Base-by-base conservation (phyloP, 2,888 invertebrate genomes). In the Dicyrtoma fusca region DNA sequence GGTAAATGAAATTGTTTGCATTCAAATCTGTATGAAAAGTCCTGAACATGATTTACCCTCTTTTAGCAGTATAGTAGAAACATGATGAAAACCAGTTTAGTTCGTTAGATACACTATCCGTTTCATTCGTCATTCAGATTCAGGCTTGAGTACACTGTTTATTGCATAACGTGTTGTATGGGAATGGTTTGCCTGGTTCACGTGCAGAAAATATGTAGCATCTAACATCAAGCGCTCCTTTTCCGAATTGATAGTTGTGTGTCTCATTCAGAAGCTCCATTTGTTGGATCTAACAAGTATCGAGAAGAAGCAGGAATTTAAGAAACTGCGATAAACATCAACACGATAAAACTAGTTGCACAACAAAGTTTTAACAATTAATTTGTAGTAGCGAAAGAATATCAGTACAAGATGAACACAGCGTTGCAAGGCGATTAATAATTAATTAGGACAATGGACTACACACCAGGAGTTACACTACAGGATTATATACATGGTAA, bases 211-310 rank as follows among this genome's bases (percentile, higher is more conserved):
- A 25, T 21, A 14, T 23, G 17, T 55, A 55, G 55, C 23, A 63
- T 59, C 26, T 26, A 19, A 63, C 63, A 21, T 21, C 64, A 47
- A n/a, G 4, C 13, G 11, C 45, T 34, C 45, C 47, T 45, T 23
- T 21, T 45, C 44, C 44, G 45, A 45, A 45, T 4, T 17, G 26
- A 45, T 45, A 21, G 21, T 25, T 64, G 23, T 25, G 1, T 49
- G 25, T 49, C 23, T 34, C 25, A 42, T 65, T 72, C 53, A 65
- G 65, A 69, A 69, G 23, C 61, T 73, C 66, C 55, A 64, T 73
- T 69, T 63, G 11, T 59, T 61, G 45, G 62, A 69, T 42, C 66
- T 64, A 55, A 23, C 21, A 61, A 72, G 45, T 21, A 49, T 55
- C 19, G 1, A 53, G 34, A 45, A 63, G 14, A 47, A 23, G 34